Percentiles rank a stretch among this genome's conserved stretches.
Conservation (phyloP, 2,113 vertebrate species). For the Neogobius melanostomus region DNA sequence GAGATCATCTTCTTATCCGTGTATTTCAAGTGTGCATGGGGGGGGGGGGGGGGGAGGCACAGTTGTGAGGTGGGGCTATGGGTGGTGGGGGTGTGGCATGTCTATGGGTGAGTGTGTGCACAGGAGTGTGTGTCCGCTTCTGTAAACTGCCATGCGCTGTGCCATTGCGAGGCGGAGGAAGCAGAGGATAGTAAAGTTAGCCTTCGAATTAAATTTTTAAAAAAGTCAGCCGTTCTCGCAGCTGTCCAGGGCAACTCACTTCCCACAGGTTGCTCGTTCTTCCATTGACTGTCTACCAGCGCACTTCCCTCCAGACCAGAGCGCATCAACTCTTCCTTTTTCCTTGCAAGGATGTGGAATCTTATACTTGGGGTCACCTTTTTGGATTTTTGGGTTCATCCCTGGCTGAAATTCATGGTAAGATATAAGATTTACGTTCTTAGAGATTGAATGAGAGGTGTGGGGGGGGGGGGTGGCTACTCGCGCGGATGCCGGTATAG, state of each 20-base stretch:
- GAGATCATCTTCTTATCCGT: constrained; percentile 46
- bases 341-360: constrained; percentile 71
- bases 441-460: constrained; percentile 24
- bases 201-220: constrained; percentile 1
- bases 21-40: constrained; percentile 36
- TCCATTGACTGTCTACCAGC: constrained; percentile 20
- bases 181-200: constrained; percentile 73
- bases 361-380: constrained; percentile 68
- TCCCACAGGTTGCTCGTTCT: constrained; percentile 40
- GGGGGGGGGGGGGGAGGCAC: constrained; percentile 26
- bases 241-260: constrained; percentile 51
- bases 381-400: constrained; percentile 74
- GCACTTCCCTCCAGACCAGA: constrained; percentile 40
- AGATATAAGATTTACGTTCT: constrained; percentile 42
- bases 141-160: constrained; percentile 21
- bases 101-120: constrained; percentile 69
- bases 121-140: constrained; percentile 65
- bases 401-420: constrained; percentile 65
- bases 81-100: constrained; percentile 57
- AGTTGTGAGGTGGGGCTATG: constrained; percentile 23
- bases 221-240: constrained; percentile 67
- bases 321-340: constrained; percentile 14
- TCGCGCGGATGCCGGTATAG: constrained; percentile 51
- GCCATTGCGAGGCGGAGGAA: constrained; percentile 38
- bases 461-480: constrained; percentile 22